phyloP scores from a whole-genome alignment of 1,140 invertebrate genomes.

The Drosophila eugracilis region DNA sequence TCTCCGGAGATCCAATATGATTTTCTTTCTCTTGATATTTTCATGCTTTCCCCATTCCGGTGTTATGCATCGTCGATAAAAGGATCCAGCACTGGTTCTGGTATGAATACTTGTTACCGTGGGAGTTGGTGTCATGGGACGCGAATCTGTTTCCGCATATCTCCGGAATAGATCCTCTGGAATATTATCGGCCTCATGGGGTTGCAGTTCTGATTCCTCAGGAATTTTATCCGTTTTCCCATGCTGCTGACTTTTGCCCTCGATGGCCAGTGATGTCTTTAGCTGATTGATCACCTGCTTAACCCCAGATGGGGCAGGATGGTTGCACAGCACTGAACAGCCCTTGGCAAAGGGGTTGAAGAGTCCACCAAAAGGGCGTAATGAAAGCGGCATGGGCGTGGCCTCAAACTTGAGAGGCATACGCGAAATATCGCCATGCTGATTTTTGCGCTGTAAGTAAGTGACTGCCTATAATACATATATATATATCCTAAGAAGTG shows the following conservation, averaged over 20 bases:
- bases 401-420: slow-evolving; percentile 75
- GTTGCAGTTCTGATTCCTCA: slow-evolving; percentile 42
- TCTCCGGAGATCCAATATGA: slow-evolving; percentile 78
- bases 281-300: slow-evolving; percentile 90
- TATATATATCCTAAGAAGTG: too few relatives aligned
- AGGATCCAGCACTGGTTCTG: slow-evolving; percentile 78
- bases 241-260: slow-evolving; percentile 47
- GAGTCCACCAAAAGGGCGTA: slow-evolving; percentile 91
- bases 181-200: slow-evolving; percentile 83
- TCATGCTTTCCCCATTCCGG: slow-evolving; percentile 85
- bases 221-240: slow-evolving; percentile 37
- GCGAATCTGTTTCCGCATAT: slow-evolving; percentile 92
- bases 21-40: slow-evolving; percentile 81
- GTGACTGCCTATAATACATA: too few relatives aligned
- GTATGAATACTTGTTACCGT: slow-evolving; percentile 88
- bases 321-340: slow-evolving; percentile 93
- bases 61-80: slow-evolving; percentile 85
- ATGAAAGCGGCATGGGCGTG: slow-evolving; percentile 68
- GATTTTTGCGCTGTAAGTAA: slow-evolving; percentile 61
- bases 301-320: slow-evolving; percentile 90
- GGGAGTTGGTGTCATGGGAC: slow-evolving; percentile 90
- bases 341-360: slow-evolving; percentile 92
- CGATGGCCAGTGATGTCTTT: slow-evolving; percentile 88
- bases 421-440: slow-evolving; percentile 41
- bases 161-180: slow-evolving; percentile 88